Conservation (phyloP, 1,140 invertebrate genomes). For the Alviniconcha marisindica region DNA sequence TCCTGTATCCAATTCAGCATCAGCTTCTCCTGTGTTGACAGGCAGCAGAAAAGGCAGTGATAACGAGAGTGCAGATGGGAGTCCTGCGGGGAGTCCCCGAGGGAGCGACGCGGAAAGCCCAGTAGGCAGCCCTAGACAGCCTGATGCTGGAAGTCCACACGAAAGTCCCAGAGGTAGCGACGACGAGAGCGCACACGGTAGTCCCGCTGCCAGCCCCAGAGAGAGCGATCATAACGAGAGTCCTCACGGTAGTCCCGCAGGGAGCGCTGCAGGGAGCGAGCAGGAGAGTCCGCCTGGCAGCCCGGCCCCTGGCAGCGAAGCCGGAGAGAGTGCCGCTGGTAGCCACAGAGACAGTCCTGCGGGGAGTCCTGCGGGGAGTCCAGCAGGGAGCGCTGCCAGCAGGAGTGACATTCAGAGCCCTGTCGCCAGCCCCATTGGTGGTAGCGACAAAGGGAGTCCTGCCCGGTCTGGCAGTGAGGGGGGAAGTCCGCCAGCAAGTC, state of each 20-base stretch:
- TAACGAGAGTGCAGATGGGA: neutral
- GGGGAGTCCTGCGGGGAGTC: conserved; percentile 13
- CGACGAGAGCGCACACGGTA: neutral
- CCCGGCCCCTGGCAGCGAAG: conserved; percentile 4
- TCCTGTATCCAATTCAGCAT: neutral
- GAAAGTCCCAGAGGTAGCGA: conserved; percentile 4
- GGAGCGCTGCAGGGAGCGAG: neutral
- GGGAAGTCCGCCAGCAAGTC: conserved; percentile 22
- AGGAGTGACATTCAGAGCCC: conserved; percentile 28
- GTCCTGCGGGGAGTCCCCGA: neutral
- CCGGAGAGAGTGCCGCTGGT: neutral
- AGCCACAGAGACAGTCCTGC: neutral
- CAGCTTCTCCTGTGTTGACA: too few species aligned
- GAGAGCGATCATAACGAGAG: neutral
- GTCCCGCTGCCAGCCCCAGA: conserved; percentile 13
- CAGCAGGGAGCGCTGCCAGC: neutral
- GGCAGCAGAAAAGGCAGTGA: neutral
- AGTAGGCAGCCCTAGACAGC: neutral
- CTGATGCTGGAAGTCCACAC: neutral
- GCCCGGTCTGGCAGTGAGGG: neutral
- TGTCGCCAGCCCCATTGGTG: conserved; percentile 15
- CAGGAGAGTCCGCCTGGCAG: neutral
- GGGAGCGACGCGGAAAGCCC: conserved; percentile 19
- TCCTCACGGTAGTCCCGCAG: neutral
- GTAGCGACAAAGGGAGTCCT: conserved; percentile 23